Conservation (phyloP, 2,888 invertebrate species). For the Pristionchus arcanus region DNA sequence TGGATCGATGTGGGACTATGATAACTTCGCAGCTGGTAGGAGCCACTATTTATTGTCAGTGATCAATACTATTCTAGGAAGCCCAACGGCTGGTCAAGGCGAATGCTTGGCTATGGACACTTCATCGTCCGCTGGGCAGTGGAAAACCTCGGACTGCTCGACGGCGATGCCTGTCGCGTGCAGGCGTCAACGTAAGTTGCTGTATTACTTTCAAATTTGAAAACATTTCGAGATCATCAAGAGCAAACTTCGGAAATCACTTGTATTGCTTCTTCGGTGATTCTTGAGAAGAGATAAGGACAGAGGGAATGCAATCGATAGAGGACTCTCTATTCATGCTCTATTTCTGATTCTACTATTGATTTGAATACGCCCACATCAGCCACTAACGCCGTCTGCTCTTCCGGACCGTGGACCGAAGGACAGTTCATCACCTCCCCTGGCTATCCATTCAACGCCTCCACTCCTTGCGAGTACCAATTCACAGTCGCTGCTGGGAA, state of each 20-base stretch:
- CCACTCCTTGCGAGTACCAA: background rate
- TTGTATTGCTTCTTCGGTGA: background rate
- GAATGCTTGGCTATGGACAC: background rate
- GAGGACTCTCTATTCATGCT: background rate
- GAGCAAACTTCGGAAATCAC: background rate
- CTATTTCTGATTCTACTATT: background rate
- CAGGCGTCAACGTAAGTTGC: background rate
- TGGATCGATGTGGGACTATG: background rate
- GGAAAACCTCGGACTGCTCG: background rate
- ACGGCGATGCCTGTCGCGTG: background rate
- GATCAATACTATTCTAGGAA: background rate
- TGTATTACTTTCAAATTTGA: too few species aligned
- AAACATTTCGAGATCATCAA: background rate
- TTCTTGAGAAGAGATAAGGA: background rate
- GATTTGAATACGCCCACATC: too few species aligned
- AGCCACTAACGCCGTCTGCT: background rate
- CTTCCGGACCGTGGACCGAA: background rate
- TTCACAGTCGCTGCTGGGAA: slow-evolving; percentile 12
- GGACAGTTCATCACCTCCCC: background rate
- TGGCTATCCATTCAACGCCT: background rate
- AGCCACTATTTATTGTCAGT: background rate
- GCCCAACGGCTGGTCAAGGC: background rate
- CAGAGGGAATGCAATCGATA: background rate
- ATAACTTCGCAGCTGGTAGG: background rate
- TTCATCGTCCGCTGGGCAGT: background rate